Evolutionary conservation across 2,797 vertebrate species (phyloP).

Genomic region (Picus viridis): DNA sequence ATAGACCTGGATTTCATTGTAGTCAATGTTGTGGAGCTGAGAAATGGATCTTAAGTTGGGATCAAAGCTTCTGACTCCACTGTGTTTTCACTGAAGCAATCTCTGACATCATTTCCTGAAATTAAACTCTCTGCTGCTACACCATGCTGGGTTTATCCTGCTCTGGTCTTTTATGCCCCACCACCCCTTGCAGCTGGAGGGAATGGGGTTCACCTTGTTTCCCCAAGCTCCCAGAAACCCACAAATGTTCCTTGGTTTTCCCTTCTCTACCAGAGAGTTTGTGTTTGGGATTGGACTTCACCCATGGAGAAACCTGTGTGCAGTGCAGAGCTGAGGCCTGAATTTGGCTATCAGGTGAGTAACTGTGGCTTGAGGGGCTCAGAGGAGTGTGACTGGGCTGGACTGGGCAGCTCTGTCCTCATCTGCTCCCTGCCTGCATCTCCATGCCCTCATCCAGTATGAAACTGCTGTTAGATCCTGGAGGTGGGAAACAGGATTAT

Average conservation of each 20-base stretch:
- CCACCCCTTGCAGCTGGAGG: neutral
- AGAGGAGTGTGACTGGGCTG: neutral
- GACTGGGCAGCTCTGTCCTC: neutral
- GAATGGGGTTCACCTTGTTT: neutral
- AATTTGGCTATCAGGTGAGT: constrained; percentile 87
- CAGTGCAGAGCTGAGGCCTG: constrained; percentile 77
- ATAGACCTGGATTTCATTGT: neutral
- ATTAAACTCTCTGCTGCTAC: neutral
- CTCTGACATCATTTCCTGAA: neutral
- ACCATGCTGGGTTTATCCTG: neutral
- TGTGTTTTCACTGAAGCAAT: neutral
- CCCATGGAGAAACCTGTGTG: constrained; percentile 78
- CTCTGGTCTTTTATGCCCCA: neutral
- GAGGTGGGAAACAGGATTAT: neutral
- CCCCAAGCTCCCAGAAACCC: neutral
- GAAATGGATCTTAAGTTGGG: neutral
- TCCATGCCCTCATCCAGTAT: rapidly evolving
- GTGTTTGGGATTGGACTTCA: constrained; percentile 92
- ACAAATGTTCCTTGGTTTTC: neutral
- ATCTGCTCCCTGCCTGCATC: neutral
- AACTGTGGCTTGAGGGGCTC: rapidly evolving
- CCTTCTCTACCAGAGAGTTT: constrained; percentile 79
- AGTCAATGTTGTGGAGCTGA: neutral
- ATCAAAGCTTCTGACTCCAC: neutral
- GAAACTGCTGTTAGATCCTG: neutral